phyloP scores from a whole-genome alignment of 2,888 invertebrate genomes.

The Noctua comes region DNA sequence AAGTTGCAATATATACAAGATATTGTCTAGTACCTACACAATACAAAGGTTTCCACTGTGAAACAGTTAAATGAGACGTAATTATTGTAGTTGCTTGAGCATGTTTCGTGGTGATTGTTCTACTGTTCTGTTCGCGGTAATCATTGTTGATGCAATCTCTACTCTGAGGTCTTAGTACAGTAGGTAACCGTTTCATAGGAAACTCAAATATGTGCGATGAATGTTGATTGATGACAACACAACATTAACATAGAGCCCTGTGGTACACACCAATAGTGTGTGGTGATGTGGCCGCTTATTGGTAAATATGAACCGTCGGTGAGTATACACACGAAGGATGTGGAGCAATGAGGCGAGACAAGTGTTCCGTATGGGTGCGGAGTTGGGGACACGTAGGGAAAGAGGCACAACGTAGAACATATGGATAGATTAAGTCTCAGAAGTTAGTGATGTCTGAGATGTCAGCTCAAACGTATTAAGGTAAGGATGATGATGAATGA shows the following conservation, averaged over 20 bases:
- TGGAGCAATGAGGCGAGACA: background rate
- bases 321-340: background rate
- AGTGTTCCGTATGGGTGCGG: background rate
- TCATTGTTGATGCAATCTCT: conserved; percentile 9
- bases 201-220: background rate
- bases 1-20: background rate
- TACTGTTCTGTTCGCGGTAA: conserved; percentile 15
- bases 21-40: background rate
- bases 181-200: background rate
- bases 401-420: background rate
- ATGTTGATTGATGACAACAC: conserved; percentile 10
- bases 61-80: conserved; percentile 12
- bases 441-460: background rate
- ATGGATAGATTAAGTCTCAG: background rate
- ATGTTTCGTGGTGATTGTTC: conserved; percentile 17
- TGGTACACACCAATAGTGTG: too few relatives aligned
- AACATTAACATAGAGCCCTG: background rate
- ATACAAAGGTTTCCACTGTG: conserved; percentile 13
- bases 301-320: background rate
- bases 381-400: too few relatives aligned
- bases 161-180: conserved; percentile 9
- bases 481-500: too few relatives aligned
- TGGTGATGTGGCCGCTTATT: background rate
- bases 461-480: too few relatives aligned
- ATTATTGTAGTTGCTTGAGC: conserved; percentile 16